phyloP scores from a whole-genome alignment of 2,888 invertebrate species.

The Nemapogon koenigi region DNA sequence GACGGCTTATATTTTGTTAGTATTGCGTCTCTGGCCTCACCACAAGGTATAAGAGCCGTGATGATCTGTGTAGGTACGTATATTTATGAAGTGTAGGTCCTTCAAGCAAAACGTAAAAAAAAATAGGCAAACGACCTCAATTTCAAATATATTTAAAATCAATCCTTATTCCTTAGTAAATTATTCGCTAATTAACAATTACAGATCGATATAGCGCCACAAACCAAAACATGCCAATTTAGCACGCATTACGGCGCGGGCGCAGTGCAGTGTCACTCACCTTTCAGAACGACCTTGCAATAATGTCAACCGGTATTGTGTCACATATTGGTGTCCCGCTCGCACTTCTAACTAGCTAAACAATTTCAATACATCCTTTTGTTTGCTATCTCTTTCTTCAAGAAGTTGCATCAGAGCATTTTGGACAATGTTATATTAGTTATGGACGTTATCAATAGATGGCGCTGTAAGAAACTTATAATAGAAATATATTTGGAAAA shows the following conservation, averaged over 20 bases:
- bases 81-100: too few relatives aligned
- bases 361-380: conserved; percentile 19
- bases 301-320: conserved; percentile 58
- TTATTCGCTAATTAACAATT: conserved; percentile 6
- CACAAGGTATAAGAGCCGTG: too few relatives aligned
- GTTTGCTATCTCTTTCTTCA: conserved; percentile 24
- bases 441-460: conserved; percentile 6
- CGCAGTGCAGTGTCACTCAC: conserved; percentile 46
- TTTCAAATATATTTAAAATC: not conserved
- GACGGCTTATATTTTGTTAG: too few relatives aligned
- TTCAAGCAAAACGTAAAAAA: too few relatives aligned
- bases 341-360: conserved; percentile 19
- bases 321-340: conserved; percentile 28
- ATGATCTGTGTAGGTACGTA: too few relatives aligned
- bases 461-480: conserved; percentile 9
- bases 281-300: conserved; percentile 58
- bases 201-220: not conserved
- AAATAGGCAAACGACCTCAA: not conserved
- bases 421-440: conserved; percentile 22
- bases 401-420: conserved; percentile 22
- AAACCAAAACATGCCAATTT: conserved; percentile 30
- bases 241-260: conserved; percentile 38
- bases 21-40: too few relatives aligned
- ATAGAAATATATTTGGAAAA: conserved; percentile 1
- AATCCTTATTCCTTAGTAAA: not conserved